Conservation (phyloP, 2,888 invertebrate species). For the Octodonta nipae region DNA sequence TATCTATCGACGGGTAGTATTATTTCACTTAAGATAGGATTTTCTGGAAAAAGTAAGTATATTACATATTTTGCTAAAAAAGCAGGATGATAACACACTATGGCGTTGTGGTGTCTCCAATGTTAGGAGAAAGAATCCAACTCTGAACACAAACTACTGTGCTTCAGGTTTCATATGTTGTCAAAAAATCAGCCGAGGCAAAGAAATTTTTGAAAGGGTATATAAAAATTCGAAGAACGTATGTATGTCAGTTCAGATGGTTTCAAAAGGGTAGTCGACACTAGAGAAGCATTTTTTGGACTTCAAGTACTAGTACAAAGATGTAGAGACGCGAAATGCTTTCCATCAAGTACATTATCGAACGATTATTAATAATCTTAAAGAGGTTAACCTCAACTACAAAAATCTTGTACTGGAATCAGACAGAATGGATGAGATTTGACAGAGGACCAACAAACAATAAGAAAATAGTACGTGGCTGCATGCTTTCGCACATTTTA, state of each 20-base stretch:
- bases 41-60: slow-evolving; percentile 16
- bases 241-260: neutral
- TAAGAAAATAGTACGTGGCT: no score
- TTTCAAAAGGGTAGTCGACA: neutral
- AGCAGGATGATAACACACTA: neutral
- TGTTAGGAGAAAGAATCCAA: no score
- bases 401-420: no score
- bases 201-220: no score
- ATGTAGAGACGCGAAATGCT: slow-evolving; percentile 1
- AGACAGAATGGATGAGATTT: no score
- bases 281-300: neutral
- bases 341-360: no score
- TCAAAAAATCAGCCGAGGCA: no score
- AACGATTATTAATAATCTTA: neutral
- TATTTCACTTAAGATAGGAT: slow-evolving; percentile 24
- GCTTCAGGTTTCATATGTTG: no score
- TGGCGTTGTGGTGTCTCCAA: no score
- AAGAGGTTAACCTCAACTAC: slow-evolving; percentile 1
- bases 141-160: no score
- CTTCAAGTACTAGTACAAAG: neutral
- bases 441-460: no score
- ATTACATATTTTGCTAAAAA: neutral
- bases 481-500: no score
- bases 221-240: neutral
- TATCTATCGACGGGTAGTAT: slow-evolving; percentile 21